phyloP scores from a whole-genome alignment of 1,140 invertebrate species.

The Asobara japonica region DNA sequence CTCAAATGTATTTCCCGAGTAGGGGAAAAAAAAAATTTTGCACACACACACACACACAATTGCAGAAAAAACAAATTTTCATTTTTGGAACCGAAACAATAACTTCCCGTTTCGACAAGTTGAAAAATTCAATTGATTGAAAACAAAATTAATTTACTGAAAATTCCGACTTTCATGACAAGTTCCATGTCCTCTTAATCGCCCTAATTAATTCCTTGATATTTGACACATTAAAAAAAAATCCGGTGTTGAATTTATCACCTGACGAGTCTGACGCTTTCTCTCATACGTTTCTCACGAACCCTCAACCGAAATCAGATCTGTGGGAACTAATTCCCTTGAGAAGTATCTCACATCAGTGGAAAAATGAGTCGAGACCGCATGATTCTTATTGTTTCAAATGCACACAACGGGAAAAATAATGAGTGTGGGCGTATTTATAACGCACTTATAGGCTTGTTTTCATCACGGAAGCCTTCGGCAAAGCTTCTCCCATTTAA shows the following conservation, averaged over 20 bases:
- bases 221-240: no score
- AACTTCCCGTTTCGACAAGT: no score
- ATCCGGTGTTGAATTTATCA: neutral
- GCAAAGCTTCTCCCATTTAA: no score
- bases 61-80: no score
- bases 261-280: neutral
- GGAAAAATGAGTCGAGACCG: neutral
- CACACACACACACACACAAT: no score
- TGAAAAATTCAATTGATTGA: neutral
- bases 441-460: no score
- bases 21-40: no score
- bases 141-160: neutral
- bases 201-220: no score
- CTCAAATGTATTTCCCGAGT: no score
- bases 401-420: neutral
- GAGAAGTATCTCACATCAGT: slow-evolving; percentile 9
- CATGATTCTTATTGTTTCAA: neutral
- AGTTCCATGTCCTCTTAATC: no score
- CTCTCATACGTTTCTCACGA: neutral
- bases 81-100: no score
- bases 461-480: no score
- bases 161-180: neutral
- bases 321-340: neutral
- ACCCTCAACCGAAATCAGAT: neutral
- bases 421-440: neutral